phyloP scores from a whole-genome alignment of 2,797 vertebrate genomes.

The Takifugu rubripes region DNA sequence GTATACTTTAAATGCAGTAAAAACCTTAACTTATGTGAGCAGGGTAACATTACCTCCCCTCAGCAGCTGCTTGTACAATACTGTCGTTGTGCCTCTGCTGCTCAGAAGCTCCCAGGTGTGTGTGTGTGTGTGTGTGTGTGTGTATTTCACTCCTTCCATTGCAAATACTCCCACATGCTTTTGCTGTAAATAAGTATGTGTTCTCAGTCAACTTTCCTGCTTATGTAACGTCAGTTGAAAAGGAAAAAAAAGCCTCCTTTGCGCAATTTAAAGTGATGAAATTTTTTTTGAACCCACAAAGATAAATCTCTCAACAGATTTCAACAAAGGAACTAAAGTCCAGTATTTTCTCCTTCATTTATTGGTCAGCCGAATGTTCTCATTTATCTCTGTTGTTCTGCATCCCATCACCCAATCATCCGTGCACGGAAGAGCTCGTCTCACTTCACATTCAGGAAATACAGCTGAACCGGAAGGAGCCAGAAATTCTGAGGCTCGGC shows the following conservation, averaged over 20 bases:
- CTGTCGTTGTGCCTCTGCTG: slow-evolving; percentile 49
- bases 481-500: too few species aligned
- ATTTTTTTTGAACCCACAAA: slow-evolving; percentile 1
- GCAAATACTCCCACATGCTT: slow-evolving; percentile 37
- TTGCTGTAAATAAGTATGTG: slow-evolving; percentile 48
- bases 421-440: too few species aligned
- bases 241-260: slow-evolving; percentile 1
- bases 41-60: slow-evolving; percentile 28
- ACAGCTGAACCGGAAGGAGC: too few species aligned
- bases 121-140: slow-evolving; percentile 32
- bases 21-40: slow-evolving; percentile 8
- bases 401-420: background rate
- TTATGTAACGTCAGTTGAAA: slow-evolving; percentile 35
- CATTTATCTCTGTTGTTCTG: background rate
- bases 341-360: background rate
- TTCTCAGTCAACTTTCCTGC: slow-evolving; percentile 38
- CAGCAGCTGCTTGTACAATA: slow-evolving; percentile 60
- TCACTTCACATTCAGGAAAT: too few species aligned
- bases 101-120: slow-evolving; percentile 49
- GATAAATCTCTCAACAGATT: background rate
- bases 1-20: background rate
- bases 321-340: background rate
- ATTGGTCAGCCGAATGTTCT: background rate
- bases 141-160: slow-evolving; percentile 24
- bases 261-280: slow-evolving; percentile 4